Conservation (phyloP, 1,140 invertebrate species). For the Charaxes varanes region DNA sequence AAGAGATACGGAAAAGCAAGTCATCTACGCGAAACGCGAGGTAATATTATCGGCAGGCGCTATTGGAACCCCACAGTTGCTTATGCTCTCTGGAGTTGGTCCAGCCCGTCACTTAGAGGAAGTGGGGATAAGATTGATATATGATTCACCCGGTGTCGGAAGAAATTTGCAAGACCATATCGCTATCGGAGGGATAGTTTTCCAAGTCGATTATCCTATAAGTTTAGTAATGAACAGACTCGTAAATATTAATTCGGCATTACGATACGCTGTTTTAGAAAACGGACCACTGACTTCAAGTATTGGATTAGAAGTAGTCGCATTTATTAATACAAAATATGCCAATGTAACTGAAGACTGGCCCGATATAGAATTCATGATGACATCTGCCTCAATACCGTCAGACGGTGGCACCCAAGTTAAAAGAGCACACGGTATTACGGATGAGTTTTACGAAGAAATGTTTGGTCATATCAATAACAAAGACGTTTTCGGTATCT, state of each 20-base stretch:
- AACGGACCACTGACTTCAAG: conserved; percentile 88
- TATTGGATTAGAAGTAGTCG: conserved; percentile 88
- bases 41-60: conserved; percentile 87
- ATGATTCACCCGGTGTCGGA: conserved; percentile 85
- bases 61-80: conserved; percentile 84
- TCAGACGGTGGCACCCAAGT: conserved; percentile 86
- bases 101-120: conserved; percentile 81
- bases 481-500: conserved; percentile 84
- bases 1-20: conserved; percentile 77
- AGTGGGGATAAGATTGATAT: conserved; percentile 79
- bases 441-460: conserved; percentile 86
- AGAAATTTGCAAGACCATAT: conserved; percentile 91
- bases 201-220: conserved; percentile 86
- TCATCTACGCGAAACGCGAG: conserved; percentile 82
- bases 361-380: conserved; percentile 93
- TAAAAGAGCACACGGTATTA: conserved; percentile 85
- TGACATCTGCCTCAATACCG: conserved; percentile 85
- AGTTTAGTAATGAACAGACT: conserved; percentile 84
- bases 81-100: conserved; percentile 91
- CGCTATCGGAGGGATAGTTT: conserved; percentile 85
- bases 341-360: conserved; percentile 88
- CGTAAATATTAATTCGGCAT: conserved; percentile 84
- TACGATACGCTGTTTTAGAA: conserved; percentile 85
- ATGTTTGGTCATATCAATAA: conserved; percentile 81
- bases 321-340: conserved; percentile 91